Base-by-base conservation (phyloP, 2,797 vertebrate genomes). In the Artibeus jamaicensis region DNA sequence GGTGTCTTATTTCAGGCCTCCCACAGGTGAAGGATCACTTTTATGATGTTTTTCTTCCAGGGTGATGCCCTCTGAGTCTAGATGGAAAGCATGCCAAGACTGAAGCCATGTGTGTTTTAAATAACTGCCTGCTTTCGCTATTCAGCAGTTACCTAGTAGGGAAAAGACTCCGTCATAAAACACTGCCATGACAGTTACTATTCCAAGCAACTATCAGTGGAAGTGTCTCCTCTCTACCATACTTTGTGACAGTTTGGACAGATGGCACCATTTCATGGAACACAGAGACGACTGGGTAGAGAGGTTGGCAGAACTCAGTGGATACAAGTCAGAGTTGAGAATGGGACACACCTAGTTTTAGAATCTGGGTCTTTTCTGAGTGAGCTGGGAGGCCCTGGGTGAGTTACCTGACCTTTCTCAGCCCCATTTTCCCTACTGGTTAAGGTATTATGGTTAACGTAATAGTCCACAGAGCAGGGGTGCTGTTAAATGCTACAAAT, bases 31-130 rank as follows among this genome's bases (percentile, higher is more conserved):
- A 44, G 81, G 86, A 89, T 91, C 57, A 59, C 55, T 76, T 76
- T 81, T 86, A 86, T 57, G 93, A 76, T 65, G 44, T 85, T 88
- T 95, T 77, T 85, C 59, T 65, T 91, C 71, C 59, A 26, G 34
- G 70, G 24, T 62, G 26, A 84, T 86, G 12, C 46, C 62, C 19
- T 76, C 62, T 67, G 68, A 88, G 84, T 96, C 74, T 44, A 87
- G 24, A n/a, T 46, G 42, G 68, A 83, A 96, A n/a, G 19, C 76
- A 82, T 7, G 6, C 39, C 96, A 97, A 50, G 53, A 90, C 4
- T 0, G 6, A 94, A 96, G 44, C 22, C 57, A 88, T 53, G 3
- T 42, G 16, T 65, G 46, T 74, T 93, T 90, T 50, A 62, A 67
- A 70, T 96, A 81, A 86, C 65, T 81, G 53, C 6, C 78, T 93